Base-by-base conservation (phyloP, 2,888 invertebrate genomes). In the Magallana nippona region DNA sequence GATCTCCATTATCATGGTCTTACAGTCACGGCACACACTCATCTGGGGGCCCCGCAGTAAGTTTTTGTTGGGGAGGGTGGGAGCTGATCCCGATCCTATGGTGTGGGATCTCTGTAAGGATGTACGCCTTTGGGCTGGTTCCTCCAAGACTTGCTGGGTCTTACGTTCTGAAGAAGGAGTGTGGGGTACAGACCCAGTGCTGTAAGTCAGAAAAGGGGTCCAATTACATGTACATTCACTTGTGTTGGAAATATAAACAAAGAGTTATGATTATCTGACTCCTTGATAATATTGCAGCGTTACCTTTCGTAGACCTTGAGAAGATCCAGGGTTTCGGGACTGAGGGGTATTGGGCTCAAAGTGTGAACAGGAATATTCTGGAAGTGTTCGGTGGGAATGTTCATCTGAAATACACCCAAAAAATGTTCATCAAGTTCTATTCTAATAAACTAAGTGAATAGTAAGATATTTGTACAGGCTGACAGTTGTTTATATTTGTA, bases 311-410 rank as follows among this genome's bases (percentile, higher is more conserved):
- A 89, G 17, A 88, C 87, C 82, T 88, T 90, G 44, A 90, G 82
- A 55, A 89, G 88, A 78, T 90, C 90, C 32, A 89, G 82, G 55
- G 91, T 90, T 77, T 92, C 91, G 5, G 93, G 94, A 85, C 94
- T 93, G 77, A 94, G 91, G 5, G 95, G 94, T 44, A 94, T 94
- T 15, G 95, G 95, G 90, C 98, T 98, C 86, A 98, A 95, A 92
- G 98, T 95, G 90, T 98, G 98, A 87, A 98, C 98, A 5, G 98
- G 98, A 89, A 98, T 97, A 94, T 97, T 97, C 55, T 98, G 97
- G 95, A 98, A 98, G 94, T 98, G 98, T 94, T 98, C 98, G 91
- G 98, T 97, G 44, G 98, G 98, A 93, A 98, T 98, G 90, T 97
- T 96, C 98, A 98, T 98, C 97, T 98, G 95, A 11, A 95, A 71